Conservation (phyloP, 64 coral and sea anemone genomes). For the Porites australiensis region DNA sequence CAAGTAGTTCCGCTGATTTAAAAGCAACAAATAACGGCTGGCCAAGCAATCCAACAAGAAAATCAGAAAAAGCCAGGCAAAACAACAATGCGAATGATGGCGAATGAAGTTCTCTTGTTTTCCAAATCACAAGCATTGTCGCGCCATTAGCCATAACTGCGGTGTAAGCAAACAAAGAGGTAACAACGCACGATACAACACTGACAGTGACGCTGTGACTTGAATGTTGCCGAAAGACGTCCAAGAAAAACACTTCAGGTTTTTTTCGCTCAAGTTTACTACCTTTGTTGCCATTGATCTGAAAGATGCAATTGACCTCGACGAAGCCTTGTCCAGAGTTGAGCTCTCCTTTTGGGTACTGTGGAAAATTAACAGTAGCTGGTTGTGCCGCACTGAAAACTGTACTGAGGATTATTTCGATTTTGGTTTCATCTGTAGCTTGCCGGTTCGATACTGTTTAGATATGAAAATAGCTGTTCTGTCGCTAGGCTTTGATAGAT, state of each 20-base stretch:
- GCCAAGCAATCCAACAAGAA: constrained; percentile 38
- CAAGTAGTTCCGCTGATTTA: constrained; percentile 23
- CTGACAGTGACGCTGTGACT: background rate
- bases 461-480: no score
- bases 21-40: background rate
- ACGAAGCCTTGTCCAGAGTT: no score
- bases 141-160: constrained; percentile 35
- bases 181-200: background rate
- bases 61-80: constrained; percentile 38
- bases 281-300: no score
- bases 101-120: background rate
- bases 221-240: background rate
- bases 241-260: constrained; percentile 1
- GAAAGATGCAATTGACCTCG: no score
- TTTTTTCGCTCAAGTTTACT: background rate
- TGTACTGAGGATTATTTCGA: no score
- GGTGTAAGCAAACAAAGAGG: background rate
- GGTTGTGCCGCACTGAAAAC: no score
- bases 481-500: no score
- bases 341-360: no score
- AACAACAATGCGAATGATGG: constrained; percentile 28
- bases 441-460: no score
- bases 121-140: constrained; percentile 45
- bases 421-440: no score
- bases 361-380: no score